Percentiles rank a stretch among this genome's conserved stretches.
Evolutionary conservation across 2,888 invertebrate species (phyloP).

Genomic region (Tenthredo distinguenda): DNA sequence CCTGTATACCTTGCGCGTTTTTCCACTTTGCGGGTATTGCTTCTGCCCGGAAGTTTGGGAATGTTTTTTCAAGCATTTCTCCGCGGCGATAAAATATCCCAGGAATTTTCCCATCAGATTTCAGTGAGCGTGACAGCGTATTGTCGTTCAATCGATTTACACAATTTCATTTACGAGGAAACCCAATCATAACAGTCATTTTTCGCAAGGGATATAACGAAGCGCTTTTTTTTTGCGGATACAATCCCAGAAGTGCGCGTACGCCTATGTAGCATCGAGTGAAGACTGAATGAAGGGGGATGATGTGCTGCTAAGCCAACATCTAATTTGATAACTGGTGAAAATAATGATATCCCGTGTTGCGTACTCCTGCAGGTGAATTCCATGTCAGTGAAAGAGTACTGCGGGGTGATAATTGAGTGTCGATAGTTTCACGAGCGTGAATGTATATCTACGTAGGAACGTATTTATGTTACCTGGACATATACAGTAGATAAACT

Average conservation of each 20-base stretch:
- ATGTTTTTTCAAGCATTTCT: background rate
- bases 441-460: background rate
- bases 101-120: background rate
- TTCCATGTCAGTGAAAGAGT: background rate
- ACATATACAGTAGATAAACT: background rate
- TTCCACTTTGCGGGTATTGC: background rate
- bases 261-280: slow-evolving; percentile 53
- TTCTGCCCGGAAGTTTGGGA: background rate
- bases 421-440: background rate
- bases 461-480: background rate
- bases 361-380: slow-evolving; percentile 3
- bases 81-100: background rate
- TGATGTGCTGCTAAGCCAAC: slow-evolving; percentile 70
- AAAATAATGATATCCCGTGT: slow-evolving; percentile 70
- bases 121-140: background rate
- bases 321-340: slow-evolving; percentile 74
- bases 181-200: background rate
- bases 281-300: slow-evolving; percentile 54
- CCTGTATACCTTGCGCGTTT: background rate
- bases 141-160: background rate
- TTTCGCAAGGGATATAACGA: background rate
- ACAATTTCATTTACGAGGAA: background rate
- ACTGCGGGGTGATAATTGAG: background rate
- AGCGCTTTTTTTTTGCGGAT: background rate
- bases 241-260: background rate